Percentiles rank a stretch among this genome's conserved stretches.
phyloP scores from a whole-genome alignment of 2,797 vertebrate genomes.

The Gephyroberyx darwinii region DNA sequence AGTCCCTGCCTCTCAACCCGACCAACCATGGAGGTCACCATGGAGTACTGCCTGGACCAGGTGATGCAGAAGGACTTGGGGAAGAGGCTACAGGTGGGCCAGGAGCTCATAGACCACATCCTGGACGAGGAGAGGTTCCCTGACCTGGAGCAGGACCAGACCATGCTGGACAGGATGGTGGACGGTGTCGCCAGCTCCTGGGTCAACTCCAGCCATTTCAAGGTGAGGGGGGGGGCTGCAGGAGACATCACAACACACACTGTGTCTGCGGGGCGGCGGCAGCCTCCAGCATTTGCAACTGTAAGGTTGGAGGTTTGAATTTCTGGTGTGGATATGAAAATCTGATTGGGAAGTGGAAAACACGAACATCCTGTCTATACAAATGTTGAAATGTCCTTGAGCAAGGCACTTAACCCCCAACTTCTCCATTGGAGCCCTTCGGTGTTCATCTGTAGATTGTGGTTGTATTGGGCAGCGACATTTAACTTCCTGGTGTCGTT shows the following conservation, averaged over 20 bases:
- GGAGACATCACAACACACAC: no score
- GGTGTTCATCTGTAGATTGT: no score
- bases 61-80: constrained; percentile 94
- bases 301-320: not conserved
- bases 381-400: not conserved
- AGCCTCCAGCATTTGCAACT: not conserved
- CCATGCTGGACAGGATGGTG: constrained; percentile 91
- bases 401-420: not conserved
- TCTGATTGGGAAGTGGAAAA: not conserved
- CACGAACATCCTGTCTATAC: not conserved
- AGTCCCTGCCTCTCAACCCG: not conserved
- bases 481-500: no score
- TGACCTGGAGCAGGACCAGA: constrained; percentile 94
- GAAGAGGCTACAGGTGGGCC: constrained; percentile 91
- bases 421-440: not conserved
- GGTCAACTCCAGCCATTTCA: constrained; percentile 98
- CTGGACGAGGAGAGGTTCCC: constrained; percentile 87
- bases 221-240: constrained; percentile 83
- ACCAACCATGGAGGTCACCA: constrained; percentile 84
- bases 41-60: constrained; percentile 90
- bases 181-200: constrained; percentile 92
- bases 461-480: no score
- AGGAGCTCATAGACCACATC: constrained; percentile 90
- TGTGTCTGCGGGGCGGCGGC: no score
- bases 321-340: not conserved